Percentiles rank a stretch among this genome's conserved stretches.
Conservation (phyloP, 2,113 vertebrate species). For the Colinus virginianus region DNA sequence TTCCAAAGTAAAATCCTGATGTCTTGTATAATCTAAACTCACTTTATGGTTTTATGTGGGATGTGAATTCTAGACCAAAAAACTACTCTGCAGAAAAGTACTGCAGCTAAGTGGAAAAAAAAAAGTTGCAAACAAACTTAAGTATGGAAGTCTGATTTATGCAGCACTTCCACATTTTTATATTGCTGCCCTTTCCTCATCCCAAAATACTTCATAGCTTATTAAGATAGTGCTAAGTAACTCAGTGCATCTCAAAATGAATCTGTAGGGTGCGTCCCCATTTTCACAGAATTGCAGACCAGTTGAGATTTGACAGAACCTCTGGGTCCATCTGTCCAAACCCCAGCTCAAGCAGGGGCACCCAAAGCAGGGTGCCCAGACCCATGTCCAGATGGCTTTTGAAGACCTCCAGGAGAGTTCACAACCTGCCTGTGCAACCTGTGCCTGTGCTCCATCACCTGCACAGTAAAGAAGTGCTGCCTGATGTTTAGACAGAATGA, state of each 20-base stretch:
- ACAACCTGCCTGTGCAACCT: background rate
- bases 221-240: background rate
- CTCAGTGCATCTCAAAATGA: background rate
- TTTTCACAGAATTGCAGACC: background rate
- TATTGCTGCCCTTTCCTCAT: background rate
- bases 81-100: background rate
- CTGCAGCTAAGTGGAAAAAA: background rate
- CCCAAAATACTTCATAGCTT: background rate
- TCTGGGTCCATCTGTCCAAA: background rate
- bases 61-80: background rate
- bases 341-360: background rate
- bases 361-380: background rate
- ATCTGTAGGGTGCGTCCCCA: background rate
- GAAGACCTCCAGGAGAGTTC: background rate
- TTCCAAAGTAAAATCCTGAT: background rate
- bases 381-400: background rate
- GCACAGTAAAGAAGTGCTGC: background rate
- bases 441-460: background rate
- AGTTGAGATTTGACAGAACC: background rate
- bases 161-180: background rate
- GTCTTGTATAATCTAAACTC: background rate
- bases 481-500: background rate
- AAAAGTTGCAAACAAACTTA: background rate
- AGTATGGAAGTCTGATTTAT: background rate
- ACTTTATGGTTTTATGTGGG: background rate